phyloP scores from a whole-genome alignment of 2,888 invertebrate species.

The Seira sanloemensis region DNA sequence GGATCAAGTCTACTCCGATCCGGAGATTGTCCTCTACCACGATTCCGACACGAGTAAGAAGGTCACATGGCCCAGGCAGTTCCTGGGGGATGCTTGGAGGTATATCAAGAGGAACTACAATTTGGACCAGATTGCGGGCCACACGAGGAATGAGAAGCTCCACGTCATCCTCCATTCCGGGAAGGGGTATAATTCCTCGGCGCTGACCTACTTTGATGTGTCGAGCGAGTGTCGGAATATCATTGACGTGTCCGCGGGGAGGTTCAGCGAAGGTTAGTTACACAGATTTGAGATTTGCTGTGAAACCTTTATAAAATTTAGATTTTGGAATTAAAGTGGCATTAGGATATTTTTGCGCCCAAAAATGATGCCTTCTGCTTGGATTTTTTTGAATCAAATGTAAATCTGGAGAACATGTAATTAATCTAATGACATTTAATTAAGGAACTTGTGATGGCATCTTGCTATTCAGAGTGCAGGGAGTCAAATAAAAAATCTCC shows the following conservation, averaged over 20 bases:
- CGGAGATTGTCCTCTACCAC: conserved; percentile 59
- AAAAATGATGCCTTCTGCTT: no score
- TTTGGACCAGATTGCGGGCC: conserved; percentile 57
- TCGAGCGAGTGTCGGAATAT: conserved; percentile 61
- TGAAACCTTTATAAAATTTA: no score
- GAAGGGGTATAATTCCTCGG: conserved; percentile 31
- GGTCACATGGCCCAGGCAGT: conserved; percentile 51
- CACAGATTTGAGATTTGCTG: no score
- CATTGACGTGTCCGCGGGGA: conserved; percentile 46
- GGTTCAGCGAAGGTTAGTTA: not conserved
- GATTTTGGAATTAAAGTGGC: no score
- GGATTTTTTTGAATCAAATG: no score
- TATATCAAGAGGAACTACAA: conserved; percentile 59
- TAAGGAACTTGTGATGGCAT: no score
- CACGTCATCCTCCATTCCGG: conserved; percentile 58
- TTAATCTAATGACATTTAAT: no score
- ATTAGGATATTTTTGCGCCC: no score
- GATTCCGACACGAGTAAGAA: conserved; percentile 37
- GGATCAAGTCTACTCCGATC: conserved; percentile 48
- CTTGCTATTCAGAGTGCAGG: no score
- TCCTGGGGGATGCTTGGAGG: conserved; percentile 62
- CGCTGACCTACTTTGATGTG: conserved; percentile 60
- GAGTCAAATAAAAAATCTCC: no score
- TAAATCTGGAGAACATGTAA: no score
- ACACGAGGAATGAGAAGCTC: conserved; percentile 55